Base-by-base conservation (phyloP, 2,113 vertebrate genomes). In the Thinocorus orbignyianus region DNA sequence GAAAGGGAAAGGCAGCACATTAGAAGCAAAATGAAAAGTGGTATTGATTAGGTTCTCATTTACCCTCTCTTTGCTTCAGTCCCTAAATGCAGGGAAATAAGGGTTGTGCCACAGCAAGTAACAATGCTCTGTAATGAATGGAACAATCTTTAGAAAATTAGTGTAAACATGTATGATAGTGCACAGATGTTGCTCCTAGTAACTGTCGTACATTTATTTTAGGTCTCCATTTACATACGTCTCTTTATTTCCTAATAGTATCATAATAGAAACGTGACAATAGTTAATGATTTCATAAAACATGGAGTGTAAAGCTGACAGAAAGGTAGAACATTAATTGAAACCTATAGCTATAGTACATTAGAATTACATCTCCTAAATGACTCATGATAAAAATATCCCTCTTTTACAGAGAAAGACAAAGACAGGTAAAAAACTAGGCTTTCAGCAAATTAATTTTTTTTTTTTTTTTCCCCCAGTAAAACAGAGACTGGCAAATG, bases 21-120 rank as follows among this genome's bases (percentile, higher is more conserved):
- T 99, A 99, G 98, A 98, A 98, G 97, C 97, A 97, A 99, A 99
- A 99, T 99, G 99, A 99, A 99, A 99, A 99, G 99, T 99, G 98
- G 98, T 99, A 99, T 99, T 99, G 99, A 99, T 99, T 99, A 99
- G 98, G 98, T 98, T 99, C 98, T 98, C 99, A 99, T 99, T 99
- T 99, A 98, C 98, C 98, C 98, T 98, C 98, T 99, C 98, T 99
- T 98, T 98, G 98, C 99, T 98, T 98, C 98, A 98, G 97, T 99
- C 99, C 98, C 98, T 99, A 99, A 99, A 99, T 99, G 98, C 98
- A 99, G 98, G 98, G 98, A 99, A 99, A 99, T 99, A 98, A 99
- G 98, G 98, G 98, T 98, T 99, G 98, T 98, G 98, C 98, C 98
- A 98, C 97, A 98, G 98, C 98, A 98, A 98, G 98, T 98, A 99